A percentile compares a stretch with the other conserved stretches of the same genome.
Conservation (phyloP, 53 echinoderm and acorn worm genomes). For the Zoroaster sp. region DNA sequence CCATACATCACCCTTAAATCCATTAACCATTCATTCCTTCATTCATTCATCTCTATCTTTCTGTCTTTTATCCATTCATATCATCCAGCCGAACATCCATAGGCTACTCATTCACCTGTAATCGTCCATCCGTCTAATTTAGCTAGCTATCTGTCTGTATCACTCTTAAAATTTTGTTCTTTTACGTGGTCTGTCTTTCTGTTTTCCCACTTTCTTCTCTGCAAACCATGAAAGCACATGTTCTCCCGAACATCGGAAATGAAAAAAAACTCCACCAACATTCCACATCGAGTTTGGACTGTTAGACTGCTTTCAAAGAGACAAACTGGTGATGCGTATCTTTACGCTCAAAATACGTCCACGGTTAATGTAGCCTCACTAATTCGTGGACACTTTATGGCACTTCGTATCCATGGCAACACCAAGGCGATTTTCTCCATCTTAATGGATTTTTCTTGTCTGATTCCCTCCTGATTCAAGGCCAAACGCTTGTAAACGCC, state of each 20-base stretch:
- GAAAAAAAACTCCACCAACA: neutral
- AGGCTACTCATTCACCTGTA: neutral
- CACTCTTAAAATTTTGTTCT: neutral
- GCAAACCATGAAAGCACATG: no score
- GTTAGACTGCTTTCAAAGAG: neutral
- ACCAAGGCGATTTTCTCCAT: slow-evolving; percentile 25
- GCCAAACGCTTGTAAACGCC: slow-evolving; percentile 52
- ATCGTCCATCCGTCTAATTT: no score
- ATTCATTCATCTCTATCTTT: neutral
- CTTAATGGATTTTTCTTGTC: slow-evolving; percentile 51
- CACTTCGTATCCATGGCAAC: slow-evolving; percentile 43
- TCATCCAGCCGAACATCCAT: neutral
- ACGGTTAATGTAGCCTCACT: slow-evolving; percentile 18
- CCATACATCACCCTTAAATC: neutral
- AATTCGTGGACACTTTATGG: slow-evolving; percentile 33
- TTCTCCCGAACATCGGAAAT: neutral
- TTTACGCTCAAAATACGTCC: neutral
- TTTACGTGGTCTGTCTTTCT: neutral
- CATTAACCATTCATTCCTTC: neutral
- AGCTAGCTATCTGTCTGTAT: neutral
- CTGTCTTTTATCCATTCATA: neutral
- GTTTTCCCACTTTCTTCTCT: neutral
- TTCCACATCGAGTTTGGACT: neutral
- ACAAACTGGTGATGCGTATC: neutral
- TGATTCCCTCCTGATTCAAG: slow-evolving; percentile 47